Percentiles rank a stretch among this genome's conserved stretches.
These are phyloP conservation scores for Drosophila watanabei DNA, from an alignment of 1,140 invertebrate genomes.

Conservation along the genomic window DNA sequence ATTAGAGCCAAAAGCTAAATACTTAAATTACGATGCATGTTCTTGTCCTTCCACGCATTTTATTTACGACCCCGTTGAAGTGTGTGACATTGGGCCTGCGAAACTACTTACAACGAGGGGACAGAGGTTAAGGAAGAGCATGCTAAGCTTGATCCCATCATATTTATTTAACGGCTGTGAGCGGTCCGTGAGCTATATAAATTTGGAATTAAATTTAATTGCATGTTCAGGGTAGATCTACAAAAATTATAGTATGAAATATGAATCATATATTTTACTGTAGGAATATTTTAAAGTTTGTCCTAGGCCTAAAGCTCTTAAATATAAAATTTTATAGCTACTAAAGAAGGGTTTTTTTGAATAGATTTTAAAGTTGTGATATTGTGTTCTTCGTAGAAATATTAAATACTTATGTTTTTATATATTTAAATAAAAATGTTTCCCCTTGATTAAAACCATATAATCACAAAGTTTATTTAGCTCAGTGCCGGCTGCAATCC, in stretches of 20 bases:
- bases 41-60: slow-evolving; percentile 37
- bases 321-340: no score
- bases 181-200: background rate
- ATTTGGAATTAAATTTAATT: background rate
- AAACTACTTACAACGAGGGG: background rate
- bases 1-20: slow-evolving; percentile 49
- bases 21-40: slow-evolving; percentile 15
- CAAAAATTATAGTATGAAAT: background rate
- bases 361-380: no score
- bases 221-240: background rate
- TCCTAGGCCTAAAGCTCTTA: background rate
- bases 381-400: background rate
- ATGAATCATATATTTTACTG: background rate
- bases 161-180: background rate
- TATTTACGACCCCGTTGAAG: slow-evolving; percentile 31
- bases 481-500: slow-evolving; percentile 4
- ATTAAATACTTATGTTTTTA: background rate
- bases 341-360: no score
- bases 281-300: no score
- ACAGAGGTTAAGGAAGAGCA: background rate
- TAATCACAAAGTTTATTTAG: background rate
- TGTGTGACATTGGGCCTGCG: slow-evolving; percentile 22
- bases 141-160: background rate
- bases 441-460: background rate
- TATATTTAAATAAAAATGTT: background rate